phyloP scores from a whole-genome alignment of 2,113 vertebrate species.

The Coturnix japonica region DNA sequence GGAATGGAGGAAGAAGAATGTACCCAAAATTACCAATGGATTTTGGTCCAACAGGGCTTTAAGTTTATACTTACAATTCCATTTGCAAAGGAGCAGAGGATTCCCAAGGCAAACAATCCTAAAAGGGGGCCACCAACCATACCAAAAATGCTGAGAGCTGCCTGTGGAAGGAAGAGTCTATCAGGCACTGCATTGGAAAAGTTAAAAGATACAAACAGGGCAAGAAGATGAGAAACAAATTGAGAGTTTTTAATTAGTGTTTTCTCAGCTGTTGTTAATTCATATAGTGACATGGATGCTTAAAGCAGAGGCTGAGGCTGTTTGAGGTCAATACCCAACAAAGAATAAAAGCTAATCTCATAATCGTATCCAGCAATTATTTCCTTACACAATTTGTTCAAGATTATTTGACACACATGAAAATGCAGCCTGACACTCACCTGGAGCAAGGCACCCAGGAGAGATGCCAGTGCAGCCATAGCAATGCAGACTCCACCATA shows the following conservation, averaged over 20 bases:
- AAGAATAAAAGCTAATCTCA: not conserved
- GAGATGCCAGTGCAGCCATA: conserved; percentile 92
- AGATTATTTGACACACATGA: not conserved
- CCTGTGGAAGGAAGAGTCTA: conserved; percentile 75
- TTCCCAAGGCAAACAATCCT: conserved; percentile 90
- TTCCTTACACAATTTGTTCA: conserved; percentile 1
- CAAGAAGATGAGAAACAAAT: not conserved
- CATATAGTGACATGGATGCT: not conserved
- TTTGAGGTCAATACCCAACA: not conserved
- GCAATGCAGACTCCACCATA: conserved; percentile 90
- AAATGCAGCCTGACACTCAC: conserved; percentile 70
- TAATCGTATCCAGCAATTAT: not conserved
- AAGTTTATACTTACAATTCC: conserved; percentile 83
- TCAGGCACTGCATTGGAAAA: not conserved
- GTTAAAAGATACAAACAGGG: not conserved
- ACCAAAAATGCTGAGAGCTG: conserved; percentile 93
- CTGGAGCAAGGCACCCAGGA: conserved; percentile 90
- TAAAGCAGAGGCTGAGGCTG: not conserved
- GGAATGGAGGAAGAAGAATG: not conserved
- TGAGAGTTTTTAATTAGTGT: not conserved
- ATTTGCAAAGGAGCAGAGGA: conserved; percentile 90
- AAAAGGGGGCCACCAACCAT: conserved; percentile 94
- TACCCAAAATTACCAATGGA: not conserved
- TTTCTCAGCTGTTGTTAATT: not conserved
- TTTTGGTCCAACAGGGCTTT: not conserved